Base-by-base conservation (phyloP, 2,797 vertebrate species). In the Acrossocheilus fasciatus region DNA sequence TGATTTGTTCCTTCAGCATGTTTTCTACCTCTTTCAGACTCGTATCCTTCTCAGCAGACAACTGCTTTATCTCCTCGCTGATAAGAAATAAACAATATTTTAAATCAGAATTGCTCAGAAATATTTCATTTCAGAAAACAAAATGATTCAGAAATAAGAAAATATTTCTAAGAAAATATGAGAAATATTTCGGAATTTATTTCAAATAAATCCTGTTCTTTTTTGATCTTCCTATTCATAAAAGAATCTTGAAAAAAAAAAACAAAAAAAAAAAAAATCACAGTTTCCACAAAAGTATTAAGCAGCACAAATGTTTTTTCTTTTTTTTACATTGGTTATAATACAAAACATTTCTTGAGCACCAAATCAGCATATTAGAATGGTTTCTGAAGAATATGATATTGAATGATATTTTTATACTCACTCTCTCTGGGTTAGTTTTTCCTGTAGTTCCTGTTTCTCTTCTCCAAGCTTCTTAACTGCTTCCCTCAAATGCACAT, bases 341-440 rank as follows among this genome's bases (percentile, higher is more conserved):
- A 36, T 39, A 39, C 10, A 26, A 34, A 23, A 4, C 1, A 20
- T 20, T 54, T 34, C 26, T 12, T 18, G 26, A 75, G 15, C 26
- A 75, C 47, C 45, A 20, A 52, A 75, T 76, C 30, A 12, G 26
- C 26, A 54, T 54, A 72, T n/a, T 6, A 3, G 12, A 72, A 43
- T 26, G 11, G 23, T 45, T 73, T 26, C n/a, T 26, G 3, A 77
- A 54, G 36, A 23, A 59, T 43, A 26, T 15, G n/a, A 23, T 52
- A n/a, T 36, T 18, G 41, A 70, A 30, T 30, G 12, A 15, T 30
- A 8, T 23, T 82, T 23, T 18, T 4, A n/a, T 41, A 89, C 97
- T 93, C 92, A 98, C 98, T 96, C 95, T 93, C 93, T 96, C 79
- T 87, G 91, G 23, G 92, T 92, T 23, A 98, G 92, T 18, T 87